A percentile compares a stretch with the other conserved stretches of the same genome.
Evolutionary conservation across 1,140 invertebrate species (phyloP).

Genomic region (Formica selysi): DNA sequence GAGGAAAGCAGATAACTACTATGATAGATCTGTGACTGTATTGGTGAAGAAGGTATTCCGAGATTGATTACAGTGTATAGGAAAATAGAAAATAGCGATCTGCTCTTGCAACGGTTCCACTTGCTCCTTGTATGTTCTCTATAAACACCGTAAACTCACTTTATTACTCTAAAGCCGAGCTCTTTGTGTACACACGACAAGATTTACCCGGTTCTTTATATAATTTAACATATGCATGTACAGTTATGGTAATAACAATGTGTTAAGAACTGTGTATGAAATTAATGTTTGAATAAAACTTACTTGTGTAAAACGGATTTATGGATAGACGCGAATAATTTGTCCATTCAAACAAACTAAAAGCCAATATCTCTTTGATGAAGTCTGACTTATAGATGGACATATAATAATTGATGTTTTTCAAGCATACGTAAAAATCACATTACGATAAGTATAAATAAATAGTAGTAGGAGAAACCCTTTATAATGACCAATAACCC

Average conservation of each 20-base stretch:
- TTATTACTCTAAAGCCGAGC: conserved; percentile 80
- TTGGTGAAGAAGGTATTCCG: conserved; percentile 84
- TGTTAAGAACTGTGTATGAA: conserved; percentile 52
- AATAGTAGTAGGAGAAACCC: not conserved
- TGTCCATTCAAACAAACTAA: conserved; percentile 14
- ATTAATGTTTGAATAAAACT: conserved; percentile 36
- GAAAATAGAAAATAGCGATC: conserved; percentile 81
- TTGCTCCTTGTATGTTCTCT: conserved; percentile 84
- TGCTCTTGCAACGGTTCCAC: conserved; percentile 83
- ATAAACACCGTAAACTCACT: conserved; percentile 85
- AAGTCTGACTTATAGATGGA: conserved; percentile 6
- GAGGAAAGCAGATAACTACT: conserved; percentile 83
- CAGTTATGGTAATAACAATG: conserved; percentile 27
- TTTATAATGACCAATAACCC: conserved; percentile 55
- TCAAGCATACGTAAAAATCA: conserved; percentile 41
- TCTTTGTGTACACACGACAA: conserved; percentile 55
- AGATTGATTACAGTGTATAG: conserved; percentile 83
- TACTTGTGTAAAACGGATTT: conserved; percentile 40
- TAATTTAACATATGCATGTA: conserved; percentile 49
- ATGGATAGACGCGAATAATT: conserved; percentile 9
- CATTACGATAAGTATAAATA: not conserved
- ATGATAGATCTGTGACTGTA: conserved; percentile 82
- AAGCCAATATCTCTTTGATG: not conserved
- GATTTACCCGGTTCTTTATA: conserved; percentile 54
- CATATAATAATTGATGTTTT: not conserved